A percentile compares a stretch with the other conserved stretches of the same genome.
These are phyloP conservation scores for Proctacanthus coquilletti DNA, from an alignment of 1,140 invertebrate genomes.

Conservation along the genomic window DNA sequence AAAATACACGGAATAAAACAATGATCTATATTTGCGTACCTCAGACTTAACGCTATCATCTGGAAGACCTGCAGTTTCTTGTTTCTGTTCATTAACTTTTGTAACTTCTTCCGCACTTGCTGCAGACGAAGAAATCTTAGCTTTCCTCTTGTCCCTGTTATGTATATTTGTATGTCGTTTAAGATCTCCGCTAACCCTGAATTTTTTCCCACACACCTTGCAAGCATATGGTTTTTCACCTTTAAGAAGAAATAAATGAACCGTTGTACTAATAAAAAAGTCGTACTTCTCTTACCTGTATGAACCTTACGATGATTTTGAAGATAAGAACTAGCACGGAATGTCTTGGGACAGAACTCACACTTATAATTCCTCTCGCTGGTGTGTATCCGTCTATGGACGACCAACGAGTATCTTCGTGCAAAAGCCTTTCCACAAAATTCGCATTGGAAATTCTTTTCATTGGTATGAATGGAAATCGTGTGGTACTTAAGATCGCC, in stretches of 20 bases:
- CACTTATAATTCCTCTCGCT: conserved; percentile 80
- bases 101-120: no score
- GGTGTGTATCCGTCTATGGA: conserved; percentile 79
- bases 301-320: conserved; percentile 82
- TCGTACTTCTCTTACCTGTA: conserved; percentile 40
- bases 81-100: no score
- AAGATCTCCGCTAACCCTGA: conserved; percentile 73
- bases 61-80: no score
- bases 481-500: conserved; percentile 83
- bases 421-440: conserved; percentile 86
- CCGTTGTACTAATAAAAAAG: conserved; percentile 7
- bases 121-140: no score
- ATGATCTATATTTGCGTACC: no score
- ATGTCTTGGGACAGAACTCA: conserved; percentile 65
- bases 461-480: conserved; percentile 61
- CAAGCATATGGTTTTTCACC: conserved; percentile 70
- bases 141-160: no score
- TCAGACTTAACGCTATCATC: no score
- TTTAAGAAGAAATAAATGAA: conserved; percentile 16
- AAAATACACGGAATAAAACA: no score
- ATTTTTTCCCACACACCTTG: conserved; percentile 62
- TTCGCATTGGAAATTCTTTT: conserved; percentile 76
- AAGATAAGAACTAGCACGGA: conserved; percentile 70
- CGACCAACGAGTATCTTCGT: conserved; percentile 81
- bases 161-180: conserved; percentile 76